Base-by-base conservation (phyloP, 2,113 vertebrate genomes). In the Daubentonia madagascariensis region DNA sequence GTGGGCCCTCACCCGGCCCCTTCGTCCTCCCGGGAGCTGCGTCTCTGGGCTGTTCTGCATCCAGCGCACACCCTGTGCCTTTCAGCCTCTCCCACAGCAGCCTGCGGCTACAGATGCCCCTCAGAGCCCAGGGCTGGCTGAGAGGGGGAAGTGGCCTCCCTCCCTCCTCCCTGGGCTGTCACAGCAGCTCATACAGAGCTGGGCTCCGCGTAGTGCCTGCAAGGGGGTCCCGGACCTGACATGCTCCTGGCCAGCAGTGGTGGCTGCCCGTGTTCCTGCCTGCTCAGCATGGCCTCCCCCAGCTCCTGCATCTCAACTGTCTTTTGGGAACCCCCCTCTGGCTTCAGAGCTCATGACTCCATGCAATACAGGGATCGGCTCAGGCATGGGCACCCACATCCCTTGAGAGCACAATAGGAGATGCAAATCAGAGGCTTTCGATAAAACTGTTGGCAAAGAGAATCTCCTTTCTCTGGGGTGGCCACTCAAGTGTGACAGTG, bases 71-170 rank as follows among this genome's bases (percentile, higher is more conserved):
- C 48, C 52, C 22, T 14, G 0, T 5, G 83, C 35, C 52, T 6
- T 23, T 37, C 1, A 5, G 11, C 37, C 54, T 28, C 50, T 37
- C 10, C 37, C 22, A 3, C 0, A 23, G 30, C 14, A 2, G 1
- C 23, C 13, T 40, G 67, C 30, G 10, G 45, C 73, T 8, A 23
- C 43, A 13, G 40, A 7, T 67, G 16, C 67, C 57, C 32, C 67
- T 10, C 1, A 18, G 52, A 25, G 11, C 30, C 57, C 1, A 22
- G 25, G 76, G 75, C 37, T 6, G 28, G 23, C 37, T 28, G 54
- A 7, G 73, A 17, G 13, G 16, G 30, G 63, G 22, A 13, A 43
- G 67, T 25, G 48, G 3, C 87, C 50, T 67, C 85, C 54, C 32
- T 3, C 20, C 32, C 35, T 65, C 37, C 45, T 10, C 43, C 20